Evolutionary conservation across 2,113 vertebrate genomes (phyloP), one percentile per base, ranked within the genome.

Genomic region (Hypocryptadius cinnamomeus): DNA sequence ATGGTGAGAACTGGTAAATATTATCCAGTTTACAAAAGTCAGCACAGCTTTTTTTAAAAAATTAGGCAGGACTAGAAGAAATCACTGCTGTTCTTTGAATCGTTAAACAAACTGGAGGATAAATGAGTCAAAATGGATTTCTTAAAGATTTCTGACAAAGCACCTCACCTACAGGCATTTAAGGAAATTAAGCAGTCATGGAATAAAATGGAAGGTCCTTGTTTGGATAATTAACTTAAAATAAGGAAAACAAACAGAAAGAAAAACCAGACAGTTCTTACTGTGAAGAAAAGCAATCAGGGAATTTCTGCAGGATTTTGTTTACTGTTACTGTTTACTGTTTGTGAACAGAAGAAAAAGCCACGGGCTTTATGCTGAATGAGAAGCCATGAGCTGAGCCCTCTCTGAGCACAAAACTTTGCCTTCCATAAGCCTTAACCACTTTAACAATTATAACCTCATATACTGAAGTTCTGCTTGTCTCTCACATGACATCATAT

Each of bases 41-140:
- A 64, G 27, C 14, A 40, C 7, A 63, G 5, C 1, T 22, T 9
- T 70, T 81, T 53, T 31, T 17, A 30, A 81, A 47, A 45, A 56
- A 15, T 0, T 9, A 77, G 8, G 8, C 16, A 57, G 27, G 15
- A 40, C 44, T 40, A 28, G 31, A 33, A 33, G 53, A 68, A 77
- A 53, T 39, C 47, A 48, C 9, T 64, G 6, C 18, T 28, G 3
- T 90, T 72, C 39, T 72, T 81, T 69, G 27, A 81, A 68, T 4
- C 0, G 0, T 25, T 59, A 57, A 91, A 57, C 9, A 47, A 61
- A 42, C 5, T 17, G 2, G n/a, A 63, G 5, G 18, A 53, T 50
- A 64, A 72, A 68, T 0, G 1, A 68, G 27, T 66, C 25, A 51
- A 51, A 76, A 9, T 45, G 30, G 15, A 63, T 87, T 80, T 79